phyloP scores from a whole-genome alignment of 2,113 vertebrate genomes.

The Takifugu flavidus region DNA sequence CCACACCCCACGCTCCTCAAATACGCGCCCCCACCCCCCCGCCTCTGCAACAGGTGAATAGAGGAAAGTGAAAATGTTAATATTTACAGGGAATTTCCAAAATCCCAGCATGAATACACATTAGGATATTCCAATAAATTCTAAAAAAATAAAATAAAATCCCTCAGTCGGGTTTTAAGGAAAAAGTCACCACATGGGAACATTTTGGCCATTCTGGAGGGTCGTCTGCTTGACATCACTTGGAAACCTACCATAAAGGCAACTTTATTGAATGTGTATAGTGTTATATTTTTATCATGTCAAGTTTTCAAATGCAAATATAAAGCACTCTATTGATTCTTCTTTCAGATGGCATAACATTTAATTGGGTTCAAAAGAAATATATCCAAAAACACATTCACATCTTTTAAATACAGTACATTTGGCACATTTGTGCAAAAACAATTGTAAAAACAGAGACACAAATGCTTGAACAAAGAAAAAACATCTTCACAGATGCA shows the following conservation, averaged over 20 bases:
- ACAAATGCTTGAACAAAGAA: constrained; percentile 75
- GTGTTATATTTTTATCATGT: too few relatives aligned
- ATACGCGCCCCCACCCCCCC: too few relatives aligned
- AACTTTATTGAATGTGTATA: too few relatives aligned
- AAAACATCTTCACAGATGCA: constrained; percentile 80
- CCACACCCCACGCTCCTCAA: too few relatives aligned
- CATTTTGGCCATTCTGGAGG: too few relatives aligned
- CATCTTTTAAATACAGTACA: constrained; percentile 98
- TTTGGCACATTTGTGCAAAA: constrained; percentile 82
- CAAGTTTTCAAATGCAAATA: not conserved
- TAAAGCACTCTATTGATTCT: not conserved
- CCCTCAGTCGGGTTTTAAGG: too few relatives aligned
- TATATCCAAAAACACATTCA: constrained; percentile 86
- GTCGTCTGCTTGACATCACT: too few relatives aligned
- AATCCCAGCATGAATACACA: not conserved
- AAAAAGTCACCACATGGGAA: not conserved
- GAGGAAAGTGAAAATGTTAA: too few relatives aligned
- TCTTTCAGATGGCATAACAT: constrained; percentile 81
- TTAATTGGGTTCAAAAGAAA: constrained; percentile 85
- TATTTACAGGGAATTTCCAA: not conserved
- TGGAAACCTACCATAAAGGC: too few relatives aligned
- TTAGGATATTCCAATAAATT: not conserved
- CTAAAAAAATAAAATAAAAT: not conserved
- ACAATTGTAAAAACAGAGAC: constrained; percentile 83
- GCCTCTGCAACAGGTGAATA: too few relatives aligned